These are phyloP conservation scores for Oryzias woworae DNA, from an alignment of 2,113 vertebrate genomes.

Conservation along the genomic window DNA sequence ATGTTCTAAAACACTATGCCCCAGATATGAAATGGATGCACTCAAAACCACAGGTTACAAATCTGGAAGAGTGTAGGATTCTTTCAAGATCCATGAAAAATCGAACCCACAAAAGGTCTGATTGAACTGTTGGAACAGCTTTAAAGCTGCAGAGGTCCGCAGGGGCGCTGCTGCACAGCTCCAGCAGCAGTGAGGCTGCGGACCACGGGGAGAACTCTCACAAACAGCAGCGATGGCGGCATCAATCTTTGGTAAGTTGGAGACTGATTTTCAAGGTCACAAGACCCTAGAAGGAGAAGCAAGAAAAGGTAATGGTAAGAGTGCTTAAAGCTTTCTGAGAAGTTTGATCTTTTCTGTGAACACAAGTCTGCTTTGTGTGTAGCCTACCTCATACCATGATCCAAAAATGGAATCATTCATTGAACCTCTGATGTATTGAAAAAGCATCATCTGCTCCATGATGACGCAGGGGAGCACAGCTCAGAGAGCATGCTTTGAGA, in stretches of 20 bases:
- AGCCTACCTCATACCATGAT: neutral
- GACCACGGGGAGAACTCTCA: neutral
- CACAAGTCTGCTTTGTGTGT: neutral
- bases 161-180: constrained; percentile 1
- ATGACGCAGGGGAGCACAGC: neutral
- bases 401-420: constrained; percentile 4
- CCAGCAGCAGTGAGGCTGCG: neutral
- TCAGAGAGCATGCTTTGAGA: neutral
- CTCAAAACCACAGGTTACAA: neutral
- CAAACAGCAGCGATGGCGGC: neutral
- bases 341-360: constrained; percentile 1
- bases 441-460: neutral
- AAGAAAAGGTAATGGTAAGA: neutral
- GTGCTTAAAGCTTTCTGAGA: neutral
- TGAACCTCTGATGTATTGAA: neutral
- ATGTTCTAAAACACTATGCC: neutral
- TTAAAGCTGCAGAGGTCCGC: neutral
- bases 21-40: neutral
- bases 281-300: constrained; percentile 1
- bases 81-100: neutral
- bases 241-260: neutral
- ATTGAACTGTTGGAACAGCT: constrained; percentile 1
- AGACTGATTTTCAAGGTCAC: constrained; percentile 6
- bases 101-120: neutral
- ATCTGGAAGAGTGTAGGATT: neutral